These are phyloP conservation scores for Asbolus verrucosus DNA, from an alignment of 1,140 invertebrate species.

Conservation along the genomic window DNA sequence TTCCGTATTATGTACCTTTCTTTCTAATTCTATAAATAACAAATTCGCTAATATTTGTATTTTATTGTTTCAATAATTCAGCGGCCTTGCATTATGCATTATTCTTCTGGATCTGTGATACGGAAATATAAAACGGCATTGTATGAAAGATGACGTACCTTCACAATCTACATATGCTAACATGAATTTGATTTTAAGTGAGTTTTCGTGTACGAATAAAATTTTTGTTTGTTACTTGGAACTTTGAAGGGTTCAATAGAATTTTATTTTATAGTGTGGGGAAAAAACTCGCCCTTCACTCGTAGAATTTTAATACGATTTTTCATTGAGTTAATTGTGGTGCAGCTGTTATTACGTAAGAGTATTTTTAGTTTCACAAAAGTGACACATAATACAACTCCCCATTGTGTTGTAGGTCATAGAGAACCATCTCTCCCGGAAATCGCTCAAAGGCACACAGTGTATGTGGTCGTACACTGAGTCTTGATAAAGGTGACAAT, in stretches of 20 bases:
- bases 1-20: too few species aligned
- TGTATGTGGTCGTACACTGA: slow-evolving; percentile 20
- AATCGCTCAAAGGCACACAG: slow-evolving; percentile 38
- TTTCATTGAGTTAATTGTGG: slow-evolving; percentile 5
- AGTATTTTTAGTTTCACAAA: slow-evolving; percentile 19
- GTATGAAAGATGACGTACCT: slow-evolving; percentile 41
- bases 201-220: slow-evolving; percentile 36
- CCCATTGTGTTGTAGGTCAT: slow-evolving; percentile 34
- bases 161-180: slow-evolving; percentile 32
- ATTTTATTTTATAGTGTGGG: slow-evolving; percentile 8
- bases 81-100: slow-evolving; percentile 16
- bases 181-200: slow-evolving; percentile 36
- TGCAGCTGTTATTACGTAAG: slow-evolving; percentile 16
- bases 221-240: slow-evolving; percentile 26
- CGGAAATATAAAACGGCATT: slow-evolving; percentile 31
- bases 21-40: too few species aligned
- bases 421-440: slow-evolving; percentile 35
- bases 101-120: slow-evolving; percentile 6
- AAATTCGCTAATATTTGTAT: not conserved
- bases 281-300: too few species aligned
- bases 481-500: slow-evolving; percentile 43
- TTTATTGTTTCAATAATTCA: slow-evolving; percentile 10
- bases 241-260: slow-evolving; percentile 18
- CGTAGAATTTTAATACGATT: too few species aligned
- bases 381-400: slow-evolving; percentile 22